Evolutionary conservation across 2,888 invertebrate genomes (phyloP), one percentile per base, ranked within the genome.

Genomic region (Trisateles emortualis): DNA sequence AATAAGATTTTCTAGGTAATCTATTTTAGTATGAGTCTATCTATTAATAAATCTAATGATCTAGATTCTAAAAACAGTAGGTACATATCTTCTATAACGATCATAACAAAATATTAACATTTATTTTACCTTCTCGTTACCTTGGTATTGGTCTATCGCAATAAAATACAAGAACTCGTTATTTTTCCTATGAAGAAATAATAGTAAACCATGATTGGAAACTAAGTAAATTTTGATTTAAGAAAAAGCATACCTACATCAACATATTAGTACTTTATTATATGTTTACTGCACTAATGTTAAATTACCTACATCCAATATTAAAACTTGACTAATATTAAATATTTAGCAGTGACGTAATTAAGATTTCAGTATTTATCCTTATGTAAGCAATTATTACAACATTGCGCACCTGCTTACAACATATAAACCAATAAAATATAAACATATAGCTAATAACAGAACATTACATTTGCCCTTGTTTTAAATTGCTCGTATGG

Each of bases 11-110:
- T 29, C 42, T 40, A 5, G 19, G 16, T 35, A 29, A 29, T 40
- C 19, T 56, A 46, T 63, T 47, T 57, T 67, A 47, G 33, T 40
- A 52, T 17, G 32, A 35, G 26, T 30, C 24, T 46, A 47, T 22
- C 40, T 38, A 52, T 39, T 53, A 46, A 42, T 48, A 59, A 46
- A 26, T 29, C 24, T 39, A 43, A 22, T 64, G 46, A 17, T 46
- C 52, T 56, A 54, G 30, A 55, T 51, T 49, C 30, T 29, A 26
- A 44, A 32, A 43, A 44, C 9, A 58, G 26, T 48, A 43, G 16
- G 11, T 29, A 29, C 19, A 2, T 19, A 41, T n/a, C 29, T 9
- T 29, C 3, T 45, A 46, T 17, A 16, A 38, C 9, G 19, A 58
- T 13, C 3, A 42, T 42, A 32, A 49, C 26, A 19, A 59, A 53